phyloP scores from a whole-genome alignment of 2,113 vertebrate genomes.

The Uria lomvia region DNA sequence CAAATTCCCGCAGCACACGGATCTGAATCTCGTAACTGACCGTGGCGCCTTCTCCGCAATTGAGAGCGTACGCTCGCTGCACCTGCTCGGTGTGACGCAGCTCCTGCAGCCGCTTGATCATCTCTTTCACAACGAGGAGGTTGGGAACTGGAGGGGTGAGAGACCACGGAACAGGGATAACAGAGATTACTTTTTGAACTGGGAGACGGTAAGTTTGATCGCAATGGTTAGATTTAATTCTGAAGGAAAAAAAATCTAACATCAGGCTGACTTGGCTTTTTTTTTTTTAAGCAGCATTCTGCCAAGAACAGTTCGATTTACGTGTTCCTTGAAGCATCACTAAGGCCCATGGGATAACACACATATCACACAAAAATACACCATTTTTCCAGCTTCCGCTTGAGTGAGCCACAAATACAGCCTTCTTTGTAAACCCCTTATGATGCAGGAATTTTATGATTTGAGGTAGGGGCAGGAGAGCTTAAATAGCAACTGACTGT shows the following conservation, averaged over 20 bases:
- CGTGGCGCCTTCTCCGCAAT: slow-evolving; percentile 93
- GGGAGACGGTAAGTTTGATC: not conserved
- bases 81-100: slow-evolving; percentile 93
- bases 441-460: not conserved
- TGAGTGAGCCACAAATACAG: not conserved
- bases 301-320: not conserved
- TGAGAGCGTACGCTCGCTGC: slow-evolving; percentile 92
- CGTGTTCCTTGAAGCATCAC: not conserved
- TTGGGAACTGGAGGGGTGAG: slow-evolving; percentile 80
- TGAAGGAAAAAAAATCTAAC: not conserved
- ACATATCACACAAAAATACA: not conserved
- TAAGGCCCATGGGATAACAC: not conserved
- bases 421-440: not conserved
- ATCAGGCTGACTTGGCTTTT: not conserved
- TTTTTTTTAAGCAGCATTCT: not conserved
- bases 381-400: not conserved
- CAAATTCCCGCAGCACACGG: slow-evolving; percentile 91
- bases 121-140: slow-evolving; percentile 86
- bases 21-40: slow-evolving; percentile 98
- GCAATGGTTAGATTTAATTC: not conserved
- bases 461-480: not conserved
- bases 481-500: not conserved
- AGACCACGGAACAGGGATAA: not conserved
- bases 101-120: slow-evolving; percentile 92
- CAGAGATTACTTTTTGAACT: not conserved